Percentiles rank a stretch among this genome's conserved stretches.
These are phyloP conservation scores for Onychomys arenicola DNA, from an alignment of 2,797 vertebrate genomes.

Conservation along the genomic window DNA sequence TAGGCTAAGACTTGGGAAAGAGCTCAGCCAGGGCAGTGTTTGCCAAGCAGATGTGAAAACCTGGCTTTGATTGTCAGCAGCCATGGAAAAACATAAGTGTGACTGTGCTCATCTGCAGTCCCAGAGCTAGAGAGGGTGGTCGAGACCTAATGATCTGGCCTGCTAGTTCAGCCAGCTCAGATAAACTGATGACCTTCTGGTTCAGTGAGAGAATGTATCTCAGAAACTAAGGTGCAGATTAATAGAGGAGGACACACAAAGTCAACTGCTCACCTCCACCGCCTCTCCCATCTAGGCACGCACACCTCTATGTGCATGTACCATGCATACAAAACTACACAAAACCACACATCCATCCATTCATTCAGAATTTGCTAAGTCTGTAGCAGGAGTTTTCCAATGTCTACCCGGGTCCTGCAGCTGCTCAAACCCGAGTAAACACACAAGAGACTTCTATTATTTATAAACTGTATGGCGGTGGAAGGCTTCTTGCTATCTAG, in stretches of 20 bases:
- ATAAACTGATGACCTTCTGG: neutral
- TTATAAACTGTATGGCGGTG: no score
- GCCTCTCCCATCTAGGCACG: neutral
- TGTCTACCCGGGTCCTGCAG: no score
- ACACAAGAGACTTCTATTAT: no score
- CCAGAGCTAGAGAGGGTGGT: neutral
- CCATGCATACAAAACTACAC: neutral
- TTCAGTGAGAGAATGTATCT: neutral
- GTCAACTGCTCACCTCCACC: neutral
- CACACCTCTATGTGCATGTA: neutral
- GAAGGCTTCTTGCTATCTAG: no score
- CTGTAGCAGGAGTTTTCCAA: no score
- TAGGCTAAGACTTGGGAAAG: neutral
- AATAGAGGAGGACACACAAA: neutral
- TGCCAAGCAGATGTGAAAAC: neutral
- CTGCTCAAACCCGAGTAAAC: no score
- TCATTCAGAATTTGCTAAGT: slow-evolving; percentile 12
- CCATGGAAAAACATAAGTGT: neutral
- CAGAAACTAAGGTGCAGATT: no score
- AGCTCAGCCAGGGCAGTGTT: neutral
- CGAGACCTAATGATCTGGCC: neutral
- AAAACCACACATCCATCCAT: neutral
- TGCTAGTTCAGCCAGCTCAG: neutral
- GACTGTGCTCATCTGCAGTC: neutral
- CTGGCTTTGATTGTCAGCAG: neutral